Evolutionary conservation across 2,797 vertebrate genomes (phyloP), one percentile per base, ranked within the genome.

Genomic region (Micromesistius poutassou): DNA sequence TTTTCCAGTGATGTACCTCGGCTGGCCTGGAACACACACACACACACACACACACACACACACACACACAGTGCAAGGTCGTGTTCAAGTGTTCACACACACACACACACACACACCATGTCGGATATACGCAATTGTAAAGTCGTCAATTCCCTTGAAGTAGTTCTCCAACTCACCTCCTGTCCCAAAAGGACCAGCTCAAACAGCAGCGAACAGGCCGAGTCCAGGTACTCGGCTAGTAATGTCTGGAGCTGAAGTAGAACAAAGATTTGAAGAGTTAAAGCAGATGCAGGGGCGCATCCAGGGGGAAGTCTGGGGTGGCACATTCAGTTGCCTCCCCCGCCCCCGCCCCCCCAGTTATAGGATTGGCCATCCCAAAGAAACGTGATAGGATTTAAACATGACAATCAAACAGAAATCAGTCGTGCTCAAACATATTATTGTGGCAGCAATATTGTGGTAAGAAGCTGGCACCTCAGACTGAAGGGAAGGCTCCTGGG

Each of bases 151-250:
- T 31, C 28, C 46, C 31, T 55, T 78, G 66, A 9, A 16, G 3
- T 1, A 84, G 8, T n/a, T 8, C 22, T 62, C 55, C 55, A 8
- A 25, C 87, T 82, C 83, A 95, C 94, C 90, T 95, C 91, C 9
- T 94, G 91, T 74, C 94, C 94, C 40, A 93, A 75, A 68, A 94
- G 90, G 85, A 96, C 87, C 80, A 95, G 85, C 85, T 96, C 94
- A 82, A 93, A 96, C 40, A 96, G 88, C 85, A 96, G 91, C n/a
- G 91, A 91, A 70, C 91, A 92, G 13, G 93, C 91, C 0, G 89
- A 89, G 14, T 95, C 93, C 89, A 92, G 91, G 68, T 95, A 96
- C 81, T 95, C 93, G 0, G 86, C 71, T 9, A 93, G 82, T 72
- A 94, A 89, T 36, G 71, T 84, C 89, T 93, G 93, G 73, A 92